Conservation (phyloP, 2,888 invertebrate genomes). For the Mythimna impura region DNA sequence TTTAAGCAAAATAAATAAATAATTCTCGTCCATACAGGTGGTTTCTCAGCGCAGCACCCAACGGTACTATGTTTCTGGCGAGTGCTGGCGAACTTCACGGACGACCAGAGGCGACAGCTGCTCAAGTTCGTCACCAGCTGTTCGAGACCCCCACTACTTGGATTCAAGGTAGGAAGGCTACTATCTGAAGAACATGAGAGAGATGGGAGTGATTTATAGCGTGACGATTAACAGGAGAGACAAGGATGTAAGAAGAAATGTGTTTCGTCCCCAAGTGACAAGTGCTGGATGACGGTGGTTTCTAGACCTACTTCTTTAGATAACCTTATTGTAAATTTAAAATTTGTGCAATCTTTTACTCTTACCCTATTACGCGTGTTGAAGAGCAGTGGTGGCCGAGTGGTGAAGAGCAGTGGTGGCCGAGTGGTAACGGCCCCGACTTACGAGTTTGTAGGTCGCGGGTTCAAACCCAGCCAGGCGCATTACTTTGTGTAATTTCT, state of each 20-base stretch:
- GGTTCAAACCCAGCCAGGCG: too few species aligned
- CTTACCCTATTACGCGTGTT: too few species aligned
- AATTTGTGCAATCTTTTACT: too few species aligned
- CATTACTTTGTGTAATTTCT: too few species aligned
- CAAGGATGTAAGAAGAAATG: too few species aligned
- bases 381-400: too few species aligned
- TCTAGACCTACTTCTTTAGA: neutral
- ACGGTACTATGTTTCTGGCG: constrained; percentile 97
- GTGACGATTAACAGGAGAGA: neutral
- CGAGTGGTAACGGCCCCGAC: too few species aligned
- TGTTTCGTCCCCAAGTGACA: too few species aligned
- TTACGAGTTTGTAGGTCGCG: too few species aligned
- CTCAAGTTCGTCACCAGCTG: constrained; percentile 99
- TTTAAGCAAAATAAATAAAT: neutral
- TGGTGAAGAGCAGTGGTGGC: too few species aligned
- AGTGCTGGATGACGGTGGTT: neutral
- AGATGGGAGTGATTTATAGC: neutral
- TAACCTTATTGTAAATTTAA: neutral
- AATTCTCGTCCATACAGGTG: constrained; percentile 88
- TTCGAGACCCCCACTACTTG: constrained; percentile 98
- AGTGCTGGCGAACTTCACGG: constrained; percentile 95
- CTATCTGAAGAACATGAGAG: neutral
- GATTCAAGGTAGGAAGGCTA: constrained; percentile 95
- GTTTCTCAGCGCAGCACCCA: constrained; percentile 95
- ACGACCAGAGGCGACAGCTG: constrained; percentile 95